Conservation (phyloP, 2,888 invertebrate genomes). For the Gortyna flavago region DNA sequence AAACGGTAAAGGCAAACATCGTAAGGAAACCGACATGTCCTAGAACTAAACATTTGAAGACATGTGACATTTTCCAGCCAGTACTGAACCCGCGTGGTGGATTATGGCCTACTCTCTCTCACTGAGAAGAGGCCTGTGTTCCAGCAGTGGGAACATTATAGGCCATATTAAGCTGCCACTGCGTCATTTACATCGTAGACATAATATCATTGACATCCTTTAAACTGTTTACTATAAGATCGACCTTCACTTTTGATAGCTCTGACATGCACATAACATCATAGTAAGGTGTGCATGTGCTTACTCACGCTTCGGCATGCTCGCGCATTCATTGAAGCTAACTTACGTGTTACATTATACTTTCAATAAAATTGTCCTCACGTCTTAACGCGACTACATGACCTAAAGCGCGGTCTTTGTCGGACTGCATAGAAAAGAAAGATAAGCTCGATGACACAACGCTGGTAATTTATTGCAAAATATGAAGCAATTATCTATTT, state of each 20-base stretch:
- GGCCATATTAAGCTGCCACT: no score
- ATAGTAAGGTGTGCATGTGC: neutral
- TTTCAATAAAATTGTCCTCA: slow-evolving; percentile 7
- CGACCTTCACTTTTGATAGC: slow-evolving; percentile 18
- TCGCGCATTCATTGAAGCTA: slow-evolving; percentile 14
- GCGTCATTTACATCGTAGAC: neutral
- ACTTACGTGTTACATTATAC: neutral
- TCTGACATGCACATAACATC: neutral
- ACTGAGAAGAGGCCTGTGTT: neutral
- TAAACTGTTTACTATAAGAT: neutral
- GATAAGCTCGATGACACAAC: no score
- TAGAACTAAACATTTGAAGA: neutral
- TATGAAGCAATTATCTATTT: no score
- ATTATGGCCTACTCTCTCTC: no score
- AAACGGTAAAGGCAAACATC: no score
- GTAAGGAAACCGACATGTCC: no score
- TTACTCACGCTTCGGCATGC: neutral
- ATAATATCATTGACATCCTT: slow-evolving; percentile 35
- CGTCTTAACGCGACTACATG: no score
- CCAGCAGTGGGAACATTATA: neutral
- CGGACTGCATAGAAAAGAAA: no score
- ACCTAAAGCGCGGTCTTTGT: no score
- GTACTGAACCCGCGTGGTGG: neutral
- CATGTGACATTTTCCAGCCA: neutral
- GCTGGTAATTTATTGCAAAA: no score